Evolutionary conservation across 2,113 vertebrate genomes (phyloP).

Genomic region (Oncorhynchus mykiss): DNA sequence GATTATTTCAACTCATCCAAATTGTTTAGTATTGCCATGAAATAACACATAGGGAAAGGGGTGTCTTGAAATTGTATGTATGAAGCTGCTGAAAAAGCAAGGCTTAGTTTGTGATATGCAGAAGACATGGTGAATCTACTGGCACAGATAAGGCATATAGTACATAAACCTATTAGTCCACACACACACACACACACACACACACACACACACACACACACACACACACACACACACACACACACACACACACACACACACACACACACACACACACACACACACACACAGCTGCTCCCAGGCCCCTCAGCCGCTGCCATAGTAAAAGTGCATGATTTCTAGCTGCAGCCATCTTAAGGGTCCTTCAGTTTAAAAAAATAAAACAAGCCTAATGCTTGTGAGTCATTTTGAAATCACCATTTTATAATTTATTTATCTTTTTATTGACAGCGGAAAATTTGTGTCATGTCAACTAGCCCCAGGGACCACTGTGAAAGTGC

Average conservation of each 20-base stretch:
- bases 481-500: conserved; percentile 21
- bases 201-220: neutral
- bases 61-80: too few species aligned
- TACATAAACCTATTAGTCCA: neutral
- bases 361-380: conserved; percentile 17
- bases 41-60: too few species aligned
- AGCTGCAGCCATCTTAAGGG: conserved; percentile 34
- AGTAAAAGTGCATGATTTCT: conserved; percentile 13
- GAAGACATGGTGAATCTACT: too few species aligned
- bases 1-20: too few species aligned
- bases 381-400: conserved; percentile 41
- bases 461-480: conserved; percentile 55
- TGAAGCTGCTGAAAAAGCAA: too few species aligned
- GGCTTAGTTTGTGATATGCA: too few species aligned
- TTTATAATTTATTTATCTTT: conserved; percentile 52
- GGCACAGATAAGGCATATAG: too few species aligned
- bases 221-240: neutral
- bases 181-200: too few species aligned
- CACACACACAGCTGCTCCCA: neutral
- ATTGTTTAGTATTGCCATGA: too few species aligned
- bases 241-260: neutral
- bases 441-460: conserved; percentile 66
- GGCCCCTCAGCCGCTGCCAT: neutral
- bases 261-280: conserved; percentile 2
- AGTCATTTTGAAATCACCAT: conserved; percentile 52